Conservation (phyloP, 2,113 vertebrate species). For the Montifringilla adamsi region DNA sequence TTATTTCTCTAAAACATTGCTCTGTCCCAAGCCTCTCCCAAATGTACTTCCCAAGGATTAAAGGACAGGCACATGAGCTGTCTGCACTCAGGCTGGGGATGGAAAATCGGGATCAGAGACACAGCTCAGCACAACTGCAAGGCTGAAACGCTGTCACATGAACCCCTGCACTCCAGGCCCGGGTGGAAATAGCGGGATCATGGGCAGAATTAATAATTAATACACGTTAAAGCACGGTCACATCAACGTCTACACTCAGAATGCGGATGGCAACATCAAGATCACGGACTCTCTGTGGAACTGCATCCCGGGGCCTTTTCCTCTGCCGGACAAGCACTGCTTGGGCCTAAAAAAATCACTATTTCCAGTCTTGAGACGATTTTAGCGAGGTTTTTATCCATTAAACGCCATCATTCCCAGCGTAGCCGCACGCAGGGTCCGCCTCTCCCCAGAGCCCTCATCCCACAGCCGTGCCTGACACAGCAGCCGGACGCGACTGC, state of each 20-base stretch:
- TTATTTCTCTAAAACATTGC: background rate
- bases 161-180: background rate
- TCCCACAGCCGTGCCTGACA: fast-evolving
- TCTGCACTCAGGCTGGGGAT: fast-evolving
- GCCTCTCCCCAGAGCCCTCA: fast-evolving
- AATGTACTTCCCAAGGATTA: too few relatives aligned
- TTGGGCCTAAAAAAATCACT: background rate
- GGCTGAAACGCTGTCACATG: fast-evolving
- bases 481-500: background rate
- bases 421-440: background rate
- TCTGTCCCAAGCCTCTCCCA: background rate
- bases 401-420: too few relatives aligned
- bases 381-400: background rate
- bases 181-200: background rate
- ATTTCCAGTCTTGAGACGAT: fast-evolving
- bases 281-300: background rate
- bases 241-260: background rate
- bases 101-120: background rate
- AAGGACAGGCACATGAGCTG: fast-evolving
- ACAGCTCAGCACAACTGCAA: fast-evolving
- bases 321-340: fast-evolving
- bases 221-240: background rate
- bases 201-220: background rate
- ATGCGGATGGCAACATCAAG: fast-evolving
- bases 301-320: fast-evolving